Evolutionary conservation across 2,888 invertebrate genomes (phyloP).

Genomic region (Melanargia galathea): DNA sequence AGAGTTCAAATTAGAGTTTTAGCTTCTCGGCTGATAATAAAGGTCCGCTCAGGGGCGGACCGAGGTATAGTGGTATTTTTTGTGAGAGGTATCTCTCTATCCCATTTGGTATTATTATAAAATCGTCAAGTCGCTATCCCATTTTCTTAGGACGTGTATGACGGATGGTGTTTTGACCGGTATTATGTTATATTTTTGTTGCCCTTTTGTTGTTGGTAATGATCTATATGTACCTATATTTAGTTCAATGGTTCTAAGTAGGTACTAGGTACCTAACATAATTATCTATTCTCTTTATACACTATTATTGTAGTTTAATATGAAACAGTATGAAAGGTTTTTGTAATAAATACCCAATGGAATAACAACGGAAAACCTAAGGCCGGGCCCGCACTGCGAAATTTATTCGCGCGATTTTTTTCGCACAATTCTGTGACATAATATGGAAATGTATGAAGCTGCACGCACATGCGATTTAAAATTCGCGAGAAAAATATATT

Average conservation of each 20-base stretch:
- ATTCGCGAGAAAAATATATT: too few species aligned
- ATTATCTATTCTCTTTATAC: too few species aligned
- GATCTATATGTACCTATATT: slow-evolving; percentile 16
- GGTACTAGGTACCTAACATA: not conserved
- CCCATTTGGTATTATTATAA: slow-evolving; percentile 76
- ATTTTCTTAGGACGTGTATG: slow-evolving; percentile 64
- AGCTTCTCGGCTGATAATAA: slow-evolving; percentile 54
- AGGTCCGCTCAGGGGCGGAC: slow-evolving; percentile 68
- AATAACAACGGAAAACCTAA: too few species aligned
- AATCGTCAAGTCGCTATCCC: slow-evolving; percentile 70
- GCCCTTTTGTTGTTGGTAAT: slow-evolving; percentile 38
- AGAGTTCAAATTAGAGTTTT: slow-evolving; percentile 42
- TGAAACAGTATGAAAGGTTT: too few species aligned
- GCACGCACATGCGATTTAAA: too few species aligned
- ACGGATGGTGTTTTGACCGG: slow-evolving; percentile 70
- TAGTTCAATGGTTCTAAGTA: not conserved
- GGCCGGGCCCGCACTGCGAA: too few species aligned
- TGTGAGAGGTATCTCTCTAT: slow-evolving; percentile 44
- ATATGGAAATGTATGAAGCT: too few species aligned
- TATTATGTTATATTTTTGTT: slow-evolving; percentile 40
- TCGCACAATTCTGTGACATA: too few species aligned
- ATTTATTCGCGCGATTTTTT: too few species aligned
- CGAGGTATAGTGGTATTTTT: slow-evolving; percentile 64
- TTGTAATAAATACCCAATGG: too few species aligned
- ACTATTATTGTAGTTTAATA: too few species aligned